Conservation (phyloP, 23 tunicate species). For the Oikopleura albicans region DNA sequence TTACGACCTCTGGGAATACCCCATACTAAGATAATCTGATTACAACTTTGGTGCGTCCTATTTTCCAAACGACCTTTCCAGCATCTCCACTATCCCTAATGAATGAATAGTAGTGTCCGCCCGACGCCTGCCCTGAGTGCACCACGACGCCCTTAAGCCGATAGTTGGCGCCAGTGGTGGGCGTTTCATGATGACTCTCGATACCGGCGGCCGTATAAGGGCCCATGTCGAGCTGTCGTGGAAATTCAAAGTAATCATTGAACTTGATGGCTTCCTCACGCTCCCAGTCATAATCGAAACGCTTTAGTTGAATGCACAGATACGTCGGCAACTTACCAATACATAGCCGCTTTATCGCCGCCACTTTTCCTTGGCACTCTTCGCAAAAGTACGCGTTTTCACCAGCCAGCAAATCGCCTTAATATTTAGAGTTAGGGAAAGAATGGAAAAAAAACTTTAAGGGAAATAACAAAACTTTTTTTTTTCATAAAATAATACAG, state of each 20-base stretch:
- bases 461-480: too few species aligned
- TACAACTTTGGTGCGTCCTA: background rate
- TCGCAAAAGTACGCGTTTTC: constrained; percentile 85
- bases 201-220: constrained; percentile 41
- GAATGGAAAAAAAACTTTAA: too few species aligned
- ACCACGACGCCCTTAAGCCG: constrained; percentile 55
- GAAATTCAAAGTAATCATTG: constrained; percentile 59
- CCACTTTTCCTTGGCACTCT: constrained; percentile 68
- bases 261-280: constrained; percentile 52
- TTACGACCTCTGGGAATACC: too few species aligned
- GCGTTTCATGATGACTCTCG: background rate
- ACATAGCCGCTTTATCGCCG: constrained; percentile 59
- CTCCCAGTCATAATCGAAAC: constrained; percentile 94
- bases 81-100: constrained; percentile 40
- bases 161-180: constrained; percentile 23
- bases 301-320: constrained; percentile 66
- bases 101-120: constrained; percentile 76
- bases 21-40: too few species aligned
- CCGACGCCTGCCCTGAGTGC: constrained; percentile 79
- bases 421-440: too few species aligned
- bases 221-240: constrained; percentile 64
- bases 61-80: background rate
- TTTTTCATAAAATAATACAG: too few species aligned
- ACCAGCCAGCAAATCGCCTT: constrained; percentile 69
- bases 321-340: constrained; percentile 63